Conservation (phyloP, 35 echinoderm and acorn worm species). For the Heliocidaris erythrogramma region DNA sequence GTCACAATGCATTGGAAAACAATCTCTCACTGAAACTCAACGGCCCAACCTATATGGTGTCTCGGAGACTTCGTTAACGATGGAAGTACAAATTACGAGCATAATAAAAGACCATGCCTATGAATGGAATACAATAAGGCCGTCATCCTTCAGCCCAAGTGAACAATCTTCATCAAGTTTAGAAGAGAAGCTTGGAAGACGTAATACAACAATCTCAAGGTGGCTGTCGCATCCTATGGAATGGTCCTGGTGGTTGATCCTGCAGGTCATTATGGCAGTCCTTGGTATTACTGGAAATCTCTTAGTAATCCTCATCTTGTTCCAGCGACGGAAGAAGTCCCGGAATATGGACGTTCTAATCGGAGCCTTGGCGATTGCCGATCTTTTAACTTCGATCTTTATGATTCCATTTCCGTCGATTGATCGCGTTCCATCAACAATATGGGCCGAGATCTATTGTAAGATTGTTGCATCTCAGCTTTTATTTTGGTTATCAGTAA, state of each 20-base stretch:
- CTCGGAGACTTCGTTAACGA: too few relatives aligned
- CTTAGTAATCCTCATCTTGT: not conserved
- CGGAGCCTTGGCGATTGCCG: not conserved
- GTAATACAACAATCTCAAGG: too few relatives aligned
- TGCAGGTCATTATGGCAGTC: not conserved
- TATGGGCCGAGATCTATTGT: not conserved
- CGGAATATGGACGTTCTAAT: not conserved
- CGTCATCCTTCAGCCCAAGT: too few relatives aligned
- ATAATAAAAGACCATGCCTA: too few relatives aligned
- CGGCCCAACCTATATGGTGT: too few relatives aligned
- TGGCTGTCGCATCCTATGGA: not conserved
- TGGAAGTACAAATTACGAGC: too few relatives aligned
- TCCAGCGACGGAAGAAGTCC: not conserved
- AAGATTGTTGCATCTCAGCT: not conserved
- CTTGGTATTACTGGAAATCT: constrained; percentile 9
- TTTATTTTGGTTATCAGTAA: not conserved
- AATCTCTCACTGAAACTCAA: too few relatives aligned
- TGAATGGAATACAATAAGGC: too few relatives aligned
- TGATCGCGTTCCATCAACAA: not conserved
- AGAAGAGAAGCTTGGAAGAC: too few relatives aligned
- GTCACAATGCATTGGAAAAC: too few relatives aligned
- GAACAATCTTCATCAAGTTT: too few relatives aligned
- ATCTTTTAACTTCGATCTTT: not conserved
- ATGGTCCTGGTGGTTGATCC: not conserved
- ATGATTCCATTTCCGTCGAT: not conserved